Evolutionary conservation across 1,140 invertebrate species (phyloP), one percentile per base, ranked within the genome.

Genomic region (Zaprionus taronus): DNA sequence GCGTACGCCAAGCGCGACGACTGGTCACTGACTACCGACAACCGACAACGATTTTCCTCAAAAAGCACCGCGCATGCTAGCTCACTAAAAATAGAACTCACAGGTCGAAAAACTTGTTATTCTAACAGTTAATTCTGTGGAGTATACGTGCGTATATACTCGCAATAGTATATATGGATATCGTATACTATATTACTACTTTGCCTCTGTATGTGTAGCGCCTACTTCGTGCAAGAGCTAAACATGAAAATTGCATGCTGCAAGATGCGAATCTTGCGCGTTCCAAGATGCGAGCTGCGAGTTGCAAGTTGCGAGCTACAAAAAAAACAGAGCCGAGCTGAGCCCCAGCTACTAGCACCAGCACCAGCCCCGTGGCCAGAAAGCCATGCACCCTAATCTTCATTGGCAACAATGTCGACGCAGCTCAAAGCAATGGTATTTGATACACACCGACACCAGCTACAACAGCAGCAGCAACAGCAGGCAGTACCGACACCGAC

Each of bases 101-200:
- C 56, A 62, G 49, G 68, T 56, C 51, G 44, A 36, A 57, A 70
- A 82, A 80, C 77, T 80, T 80, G 80, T 83, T 87, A 76, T 72
- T 72, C 65, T 75, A 77, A 77, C 70, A 63, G 56, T 74, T 56
- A 69, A 73, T 80, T 72, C 76, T 72, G 70, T 65, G 60, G 56
- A 75, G 66, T 71, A 60, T n/a, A 78, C 79, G 66, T 49, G 47
- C 47, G 44, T 47, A 53, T n/a, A 62, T 49, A 62, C 51, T 22
- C 51, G 36, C 14, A 7, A 41, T 5, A 61, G 62, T 77, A 47
- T 77, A 47, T 22, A 44, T 41, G 53, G n/a, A 15, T 28, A 28
- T 51, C 15, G 15, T 41, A 20, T 34, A n/a, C 24, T 64, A 11
- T 36, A 24, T n/a, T 47, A 20, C 31, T 47, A 47, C n/a, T 22